Conservation (phyloP, 2,888 invertebrate species). For the Archaeoteleia sp. region DNA sequence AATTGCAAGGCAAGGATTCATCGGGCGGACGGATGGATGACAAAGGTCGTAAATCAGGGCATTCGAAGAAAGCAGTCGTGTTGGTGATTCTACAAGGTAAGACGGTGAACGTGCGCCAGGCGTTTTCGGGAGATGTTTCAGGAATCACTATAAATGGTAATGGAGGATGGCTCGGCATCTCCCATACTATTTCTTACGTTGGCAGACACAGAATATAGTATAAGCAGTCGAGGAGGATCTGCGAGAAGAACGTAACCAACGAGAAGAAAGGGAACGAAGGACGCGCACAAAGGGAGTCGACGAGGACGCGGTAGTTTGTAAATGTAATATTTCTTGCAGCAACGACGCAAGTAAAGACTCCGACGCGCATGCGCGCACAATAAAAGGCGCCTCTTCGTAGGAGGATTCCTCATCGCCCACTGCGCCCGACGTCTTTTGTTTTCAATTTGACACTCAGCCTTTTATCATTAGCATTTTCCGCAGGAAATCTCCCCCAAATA, state of each 20-base stretch:
- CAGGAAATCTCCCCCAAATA: slow-evolving; percentile 19
- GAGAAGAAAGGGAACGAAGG: slow-evolving; percentile 31
- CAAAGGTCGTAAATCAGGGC: slow-evolving; percentile 64
- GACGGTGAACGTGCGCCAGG: slow-evolving; percentile 44
- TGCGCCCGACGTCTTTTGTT: no score
- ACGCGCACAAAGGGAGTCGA: slow-evolving; percentile 45
- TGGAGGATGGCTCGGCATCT: slow-evolving; percentile 64
- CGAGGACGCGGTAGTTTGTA: slow-evolving; percentile 60
- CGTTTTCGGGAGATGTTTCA: slow-evolving; percentile 63
- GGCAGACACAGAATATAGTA: slow-evolving; percentile 2
- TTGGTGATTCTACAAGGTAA: slow-evolving; percentile 55
- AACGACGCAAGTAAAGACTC: slow-evolving; percentile 65
- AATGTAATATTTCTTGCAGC: slow-evolving; percentile 69
- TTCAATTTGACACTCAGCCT: slow-evolving; percentile 38
- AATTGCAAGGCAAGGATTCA: slow-evolving; percentile 34
- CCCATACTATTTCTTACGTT: slow-evolving; percentile 34
- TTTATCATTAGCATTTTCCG: slow-evolving; percentile 40
- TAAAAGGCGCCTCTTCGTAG: slow-evolving; percentile 18
- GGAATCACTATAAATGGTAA: slow-evolving; percentile 75
- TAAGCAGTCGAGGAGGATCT: slow-evolving; percentile 17
- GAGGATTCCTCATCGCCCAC: slow-evolving; percentile 20
- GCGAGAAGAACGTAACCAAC: slow-evolving; percentile 27
- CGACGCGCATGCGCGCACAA: slow-evolving; percentile 31
- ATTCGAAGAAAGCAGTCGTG: slow-evolving; percentile 49
- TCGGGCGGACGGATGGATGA: slow-evolving; percentile 47